phyloP scores from a whole-genome alignment of 2,888 invertebrate species.

The Polydrusus tereticollis region DNA sequence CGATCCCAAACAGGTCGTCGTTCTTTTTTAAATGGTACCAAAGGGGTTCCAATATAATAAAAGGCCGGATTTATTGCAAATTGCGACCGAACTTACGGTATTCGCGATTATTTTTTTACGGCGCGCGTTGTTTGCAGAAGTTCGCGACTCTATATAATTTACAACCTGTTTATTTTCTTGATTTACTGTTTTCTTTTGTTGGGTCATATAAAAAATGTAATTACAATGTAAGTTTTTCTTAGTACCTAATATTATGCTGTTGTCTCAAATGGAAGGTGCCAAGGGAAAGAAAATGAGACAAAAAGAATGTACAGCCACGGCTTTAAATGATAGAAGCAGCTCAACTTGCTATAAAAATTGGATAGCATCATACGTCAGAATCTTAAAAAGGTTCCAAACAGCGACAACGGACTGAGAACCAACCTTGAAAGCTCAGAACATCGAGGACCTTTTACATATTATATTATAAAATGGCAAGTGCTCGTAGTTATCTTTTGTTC shows the following conservation, averaged over 20 bases:
- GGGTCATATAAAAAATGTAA: constrained; percentile 31
- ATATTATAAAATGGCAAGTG: too few species aligned
- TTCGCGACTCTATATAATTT: constrained; percentile 42
- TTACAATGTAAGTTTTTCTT: constrained; percentile 37
- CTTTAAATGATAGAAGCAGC: too few species aligned
- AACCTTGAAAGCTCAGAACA: too few species aligned
- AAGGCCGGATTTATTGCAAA: constrained; percentile 50
- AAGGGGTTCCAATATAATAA: constrained; percentile 47
- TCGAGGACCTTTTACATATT: too few species aligned
- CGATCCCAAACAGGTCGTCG: constrained; percentile 35
- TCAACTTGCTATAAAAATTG: too few species aligned
- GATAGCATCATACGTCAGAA: too few species aligned
- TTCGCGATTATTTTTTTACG: constrained; percentile 46
- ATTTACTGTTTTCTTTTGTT: constrained; percentile 45
- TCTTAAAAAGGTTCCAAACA: too few species aligned
- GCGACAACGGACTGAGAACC: too few species aligned
- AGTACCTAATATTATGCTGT: not conserved
- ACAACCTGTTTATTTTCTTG: constrained; percentile 47
- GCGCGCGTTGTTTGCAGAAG: constrained; percentile 44
- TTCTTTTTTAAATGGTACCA: constrained; percentile 41
- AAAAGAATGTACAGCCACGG: too few species aligned
- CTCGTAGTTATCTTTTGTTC: too few species aligned
- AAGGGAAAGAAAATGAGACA: too few species aligned
- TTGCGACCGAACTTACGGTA: constrained; percentile 45
- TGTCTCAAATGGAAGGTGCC: too few species aligned